These are phyloP conservation scores for Plecotus auritus DNA, from an alignment of 2,113 vertebrate genomes.

Conservation along the genomic window DNA sequence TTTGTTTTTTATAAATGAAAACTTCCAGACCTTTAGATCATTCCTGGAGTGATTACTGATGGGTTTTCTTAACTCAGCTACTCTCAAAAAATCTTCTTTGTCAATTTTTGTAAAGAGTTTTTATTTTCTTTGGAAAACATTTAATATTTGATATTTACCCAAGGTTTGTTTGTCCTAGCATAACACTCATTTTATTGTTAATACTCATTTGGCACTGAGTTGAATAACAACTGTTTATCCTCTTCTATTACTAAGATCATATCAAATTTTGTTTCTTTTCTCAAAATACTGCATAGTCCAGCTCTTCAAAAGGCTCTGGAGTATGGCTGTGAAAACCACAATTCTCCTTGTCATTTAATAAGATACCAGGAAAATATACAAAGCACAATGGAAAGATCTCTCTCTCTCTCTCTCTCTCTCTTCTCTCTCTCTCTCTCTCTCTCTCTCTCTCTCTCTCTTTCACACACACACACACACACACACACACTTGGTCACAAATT, in stretches of 20 bases:
- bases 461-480: not conserved
- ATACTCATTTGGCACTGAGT: not conserved
- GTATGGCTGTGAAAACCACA: not conserved
- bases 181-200: not conserved
- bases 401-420: no score
- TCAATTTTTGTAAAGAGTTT: constrained; percentile 15
- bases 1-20: constrained; percentile 3
- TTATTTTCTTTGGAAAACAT: constrained; percentile 11
- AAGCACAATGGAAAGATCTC: not conserved
- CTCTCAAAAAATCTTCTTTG: not conserved
- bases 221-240: not conserved
- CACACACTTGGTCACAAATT: not conserved
- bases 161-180: not conserved
- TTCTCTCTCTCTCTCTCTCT: no score
- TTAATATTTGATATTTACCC: not conserved
- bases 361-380: not conserved
- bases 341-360: not conserved
- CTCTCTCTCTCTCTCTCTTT: not conserved
- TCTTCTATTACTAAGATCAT: not conserved
- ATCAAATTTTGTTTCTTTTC: not conserved
- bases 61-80: not conserved
- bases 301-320: not conserved
- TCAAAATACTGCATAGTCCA: not conserved
- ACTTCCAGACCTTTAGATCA: not conserved
- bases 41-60: not conserved